Percentiles rank a stretch among this genome's conserved stretches.
These are phyloP conservation scores for Platypus cylindrus DNA, from an alignment of 2,888 invertebrate genomes.

Conservation along the genomic window DNA sequence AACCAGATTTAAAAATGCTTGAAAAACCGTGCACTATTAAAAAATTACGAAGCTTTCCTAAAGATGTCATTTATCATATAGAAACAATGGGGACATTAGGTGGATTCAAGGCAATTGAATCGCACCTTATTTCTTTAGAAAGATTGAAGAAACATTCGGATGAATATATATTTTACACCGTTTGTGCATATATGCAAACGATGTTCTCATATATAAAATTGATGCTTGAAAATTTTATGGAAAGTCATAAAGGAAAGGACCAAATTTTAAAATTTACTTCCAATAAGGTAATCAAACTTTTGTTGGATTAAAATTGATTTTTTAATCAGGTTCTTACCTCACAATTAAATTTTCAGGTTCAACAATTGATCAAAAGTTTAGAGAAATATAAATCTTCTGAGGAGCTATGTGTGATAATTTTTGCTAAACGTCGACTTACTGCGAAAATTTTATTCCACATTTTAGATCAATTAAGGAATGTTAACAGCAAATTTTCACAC, in stretches of 20 bases:
- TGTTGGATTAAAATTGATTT: background rate
- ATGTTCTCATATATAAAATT: constrained; percentile 38
- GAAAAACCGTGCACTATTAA: constrained; percentile 22
- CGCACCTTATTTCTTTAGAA: constrained; percentile 50
- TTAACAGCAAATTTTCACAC: constrained; percentile 41
- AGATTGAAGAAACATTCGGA: constrained; percentile 32
- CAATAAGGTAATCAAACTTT: constrained; percentile 36
- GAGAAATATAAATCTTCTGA: constrained; percentile 38
- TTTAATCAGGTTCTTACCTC: background rate
- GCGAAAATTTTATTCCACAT: constrained; percentile 63
- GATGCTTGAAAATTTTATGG: constrained; percentile 41
- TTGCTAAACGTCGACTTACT: constrained; percentile 59
- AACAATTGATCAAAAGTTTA: constrained; percentile 46
- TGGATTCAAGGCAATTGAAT: constrained; percentile 44
- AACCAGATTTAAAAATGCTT: constrained; percentile 20
- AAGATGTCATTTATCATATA: constrained; percentile 34
- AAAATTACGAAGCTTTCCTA: constrained; percentile 23
- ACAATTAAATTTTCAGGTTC: constrained; percentile 10
- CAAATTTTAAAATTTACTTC: constrained; percentile 48
- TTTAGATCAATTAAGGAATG: constrained; percentile 40
- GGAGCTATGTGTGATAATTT: constrained; percentile 55
- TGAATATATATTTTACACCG: constrained; percentile 14
- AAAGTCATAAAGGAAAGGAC: constrained; percentile 31
- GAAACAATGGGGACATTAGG: constrained; percentile 45
- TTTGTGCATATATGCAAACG: constrained; percentile 32